Conservation (phyloP, 2,888 invertebrate genomes). For the Tricholauxania praeusta region DNA sequence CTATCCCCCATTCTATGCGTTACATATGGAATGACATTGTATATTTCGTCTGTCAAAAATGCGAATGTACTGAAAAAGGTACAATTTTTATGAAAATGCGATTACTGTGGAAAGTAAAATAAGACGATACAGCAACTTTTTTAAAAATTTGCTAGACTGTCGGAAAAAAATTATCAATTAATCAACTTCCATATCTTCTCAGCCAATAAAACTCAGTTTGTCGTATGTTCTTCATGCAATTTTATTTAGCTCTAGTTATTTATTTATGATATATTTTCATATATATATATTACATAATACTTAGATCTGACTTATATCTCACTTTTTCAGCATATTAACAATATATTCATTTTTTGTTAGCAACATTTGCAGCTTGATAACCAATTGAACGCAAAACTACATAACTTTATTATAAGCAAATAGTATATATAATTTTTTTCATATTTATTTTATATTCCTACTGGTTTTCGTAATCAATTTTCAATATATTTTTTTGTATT, state of each 20-base stretch:
- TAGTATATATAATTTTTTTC: conserved; percentile 12
- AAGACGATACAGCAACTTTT: too few relatives aligned
- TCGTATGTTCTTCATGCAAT: too few relatives aligned
- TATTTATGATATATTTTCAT: neutral
- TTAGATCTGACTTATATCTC: neutral
- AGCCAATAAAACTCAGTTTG: too few relatives aligned
- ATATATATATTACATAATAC: neutral
- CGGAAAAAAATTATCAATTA: too few relatives aligned
- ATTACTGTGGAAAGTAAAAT: too few relatives aligned
- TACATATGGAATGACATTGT: too few relatives aligned
- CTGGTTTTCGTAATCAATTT: conserved; percentile 38
- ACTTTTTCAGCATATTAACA: neutral
- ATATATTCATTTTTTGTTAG: neutral
- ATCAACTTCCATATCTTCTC: too few relatives aligned
- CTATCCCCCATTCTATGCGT: too few relatives aligned
- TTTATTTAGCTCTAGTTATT: neutral
- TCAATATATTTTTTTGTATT: conserved; percentile 8
- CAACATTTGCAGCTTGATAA: conserved; percentile 10
- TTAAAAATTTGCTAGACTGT: too few relatives aligned
- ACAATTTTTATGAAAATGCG: too few relatives aligned
- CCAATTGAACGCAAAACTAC: conserved; percentile 26
- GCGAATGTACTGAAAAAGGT: too few relatives aligned
- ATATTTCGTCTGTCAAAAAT: too few relatives aligned
- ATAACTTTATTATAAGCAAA: conserved; percentile 12
- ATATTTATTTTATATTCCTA: conserved; percentile 37